Evolutionary conservation across 2,888 invertebrate genomes (phyloP).

Genomic region (Cheilosia grossa): DNA sequence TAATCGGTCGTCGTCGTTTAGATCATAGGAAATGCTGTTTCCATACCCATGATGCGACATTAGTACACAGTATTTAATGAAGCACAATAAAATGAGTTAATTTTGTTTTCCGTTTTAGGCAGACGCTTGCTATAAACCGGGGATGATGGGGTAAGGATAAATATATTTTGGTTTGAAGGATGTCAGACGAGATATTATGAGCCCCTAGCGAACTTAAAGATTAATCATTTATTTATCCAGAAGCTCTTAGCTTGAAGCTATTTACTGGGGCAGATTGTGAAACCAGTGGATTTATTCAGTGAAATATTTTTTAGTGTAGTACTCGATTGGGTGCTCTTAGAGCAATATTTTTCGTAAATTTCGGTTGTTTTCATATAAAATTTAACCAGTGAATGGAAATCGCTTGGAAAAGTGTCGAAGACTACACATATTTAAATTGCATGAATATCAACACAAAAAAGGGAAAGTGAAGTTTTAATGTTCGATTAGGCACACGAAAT

Average conservation of each 20-base stretch:
- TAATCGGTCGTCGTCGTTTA: constrained; percentile 76
- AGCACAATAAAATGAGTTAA: neutral
- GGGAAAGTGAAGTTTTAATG: too few relatives aligned
- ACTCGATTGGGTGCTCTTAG: too few relatives aligned
- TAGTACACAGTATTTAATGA: neutral
- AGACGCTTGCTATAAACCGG: neutral
- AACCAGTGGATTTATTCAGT: too few relatives aligned
- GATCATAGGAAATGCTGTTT: constrained; percentile 75
- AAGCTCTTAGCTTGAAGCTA: neutral
- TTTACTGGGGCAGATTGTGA: neutral
- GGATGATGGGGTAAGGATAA: neutral
- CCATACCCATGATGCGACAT: constrained; percentile 76
- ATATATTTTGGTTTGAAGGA: neutral
- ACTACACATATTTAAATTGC: too few relatives aligned
- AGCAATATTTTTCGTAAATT: too few relatives aligned
- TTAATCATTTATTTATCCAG: neutral
- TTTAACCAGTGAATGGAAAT: too few relatives aligned
- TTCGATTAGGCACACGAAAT: too few relatives aligned
- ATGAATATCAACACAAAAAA: too few relatives aligned
- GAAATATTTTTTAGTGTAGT: too few relatives aligned
- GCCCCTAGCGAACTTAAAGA: neutral
- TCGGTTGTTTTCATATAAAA: too few relatives aligned
- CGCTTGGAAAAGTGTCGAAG: too few relatives aligned
- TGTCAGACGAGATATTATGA: neutral
- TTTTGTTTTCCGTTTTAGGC: neutral